A percentile compares a stretch with the other conserved stretches of the same genome.
Conservation (phyloP, 2,797 vertebrate species). For the Mormyrus proboscirostris region DNA sequence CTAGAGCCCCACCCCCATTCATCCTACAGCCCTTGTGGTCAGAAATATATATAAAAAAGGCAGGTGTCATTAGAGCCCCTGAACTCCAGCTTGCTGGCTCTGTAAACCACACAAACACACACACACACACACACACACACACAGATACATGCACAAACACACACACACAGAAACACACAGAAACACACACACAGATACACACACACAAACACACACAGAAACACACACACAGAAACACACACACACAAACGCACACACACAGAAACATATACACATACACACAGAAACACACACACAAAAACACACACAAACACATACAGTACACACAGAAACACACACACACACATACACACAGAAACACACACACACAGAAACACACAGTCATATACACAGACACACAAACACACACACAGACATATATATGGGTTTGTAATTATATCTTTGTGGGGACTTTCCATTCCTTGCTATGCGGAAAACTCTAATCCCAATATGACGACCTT, state of each 20-base stretch:
- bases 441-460: no score
- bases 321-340: no score
- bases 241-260: no score
- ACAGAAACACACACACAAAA: no score
- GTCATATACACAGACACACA: no score
- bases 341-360: accelerated
- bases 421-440: neutral
- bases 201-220: no score
- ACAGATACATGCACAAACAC: neutral
- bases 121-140: neutral
- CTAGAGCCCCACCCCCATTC: conserved; percentile 35
- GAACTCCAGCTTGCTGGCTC: neutral
- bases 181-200: neutral
- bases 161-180: neutral
- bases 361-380: no score
- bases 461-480: no score
- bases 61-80: neutral
- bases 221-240: no score
- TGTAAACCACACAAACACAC: neutral
- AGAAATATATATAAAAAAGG: neutral
- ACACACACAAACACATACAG: no score
- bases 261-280: no score
- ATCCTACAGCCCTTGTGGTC: neutral
- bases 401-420: neutral
- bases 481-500: neutral